Percentiles rank a stretch among this genome's conserved stretches.
phyloP scores from a whole-genome alignment of 2,797 vertebrate genomes.

The Denticeps clupeoides region DNA sequence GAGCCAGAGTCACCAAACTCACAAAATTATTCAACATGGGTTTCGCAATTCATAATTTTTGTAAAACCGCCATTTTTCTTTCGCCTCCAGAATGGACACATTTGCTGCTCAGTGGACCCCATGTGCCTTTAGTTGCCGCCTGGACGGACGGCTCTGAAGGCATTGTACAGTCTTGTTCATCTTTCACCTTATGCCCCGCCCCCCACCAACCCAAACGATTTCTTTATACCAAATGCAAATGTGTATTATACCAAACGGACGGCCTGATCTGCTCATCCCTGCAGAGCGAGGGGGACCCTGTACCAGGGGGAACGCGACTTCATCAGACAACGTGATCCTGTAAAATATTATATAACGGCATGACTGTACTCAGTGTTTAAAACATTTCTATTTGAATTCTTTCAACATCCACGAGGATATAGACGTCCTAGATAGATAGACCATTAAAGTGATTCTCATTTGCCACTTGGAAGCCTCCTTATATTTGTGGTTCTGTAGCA shows the following conservation, averaged over 20 bases:
- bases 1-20: too few species aligned
- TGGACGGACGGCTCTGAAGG: conserved; percentile 45
- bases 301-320: conserved; percentile 39
- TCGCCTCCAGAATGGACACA: conserved; percentile 78
- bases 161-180: conserved; percentile 59
- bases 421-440: conserved; percentile 51
- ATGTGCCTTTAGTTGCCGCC: conserved; percentile 92
- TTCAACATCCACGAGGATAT: conserved; percentile 34
- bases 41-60: too few species aligned
- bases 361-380: conserved; percentile 67
- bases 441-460: conserved; percentile 55
- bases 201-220: conserved; percentile 43
- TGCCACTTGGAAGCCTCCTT: conserved; percentile 65
- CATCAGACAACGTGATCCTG: conserved; percentile 52
- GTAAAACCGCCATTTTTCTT: conserved; percentile 23
- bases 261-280: conserved; percentile 36
- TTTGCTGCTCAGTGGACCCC: conserved; percentile 98
- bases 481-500: conserved; percentile 76
- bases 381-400: conserved; percentile 56
- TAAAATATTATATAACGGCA: conserved; percentile 68
- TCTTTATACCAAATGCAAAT: conserved; percentile 78
- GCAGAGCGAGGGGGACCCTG: conserved; percentile 35
- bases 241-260: conserved; percentile 62
- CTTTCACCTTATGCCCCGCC: conserved; percentile 29
- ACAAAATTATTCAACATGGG: too few species aligned